A percentile compares a stretch with the other conserved stretches of the same genome.
Conservation (phyloP, 2,888 invertebrate species). For the Hydrotaea diabolus region DNA sequence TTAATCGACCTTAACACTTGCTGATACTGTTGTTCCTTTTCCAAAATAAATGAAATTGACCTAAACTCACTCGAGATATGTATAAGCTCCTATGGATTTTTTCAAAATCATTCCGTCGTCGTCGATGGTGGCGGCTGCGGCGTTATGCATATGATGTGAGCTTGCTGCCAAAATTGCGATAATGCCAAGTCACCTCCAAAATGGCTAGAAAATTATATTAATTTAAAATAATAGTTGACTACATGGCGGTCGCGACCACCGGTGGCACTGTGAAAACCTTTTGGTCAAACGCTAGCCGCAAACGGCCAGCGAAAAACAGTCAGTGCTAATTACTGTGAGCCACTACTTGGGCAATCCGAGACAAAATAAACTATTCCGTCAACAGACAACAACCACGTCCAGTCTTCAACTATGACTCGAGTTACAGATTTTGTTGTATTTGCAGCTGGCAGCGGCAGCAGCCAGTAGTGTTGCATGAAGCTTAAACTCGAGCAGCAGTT, state of each 20-base stretch:
- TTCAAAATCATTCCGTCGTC: no score
- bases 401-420: slow-evolving; percentile 36
- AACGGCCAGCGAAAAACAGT: neutral
- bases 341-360: slow-evolving; percentile 34
- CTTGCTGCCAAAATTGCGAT: neutral
- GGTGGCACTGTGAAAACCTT: neutral
- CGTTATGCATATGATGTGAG: slow-evolving; percentile 1
- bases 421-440: slow-evolving; percentile 50
- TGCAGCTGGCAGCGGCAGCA: no score
- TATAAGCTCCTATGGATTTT: no score
- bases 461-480: neutral
- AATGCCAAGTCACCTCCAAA: neutral
- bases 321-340: slow-evolving; percentile 53
- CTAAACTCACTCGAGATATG: no score
- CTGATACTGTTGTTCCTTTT: no score
- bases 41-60: no score
- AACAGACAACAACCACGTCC: slow-evolving; percentile 27
- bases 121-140: neutral
- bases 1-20: no score
- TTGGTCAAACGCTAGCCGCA: neutral
- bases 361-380: slow-evolving; percentile 2
- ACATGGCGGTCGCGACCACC: neutral
- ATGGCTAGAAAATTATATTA: neutral
- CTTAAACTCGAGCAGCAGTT: neutral
- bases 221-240: neutral